Conservation (phyloP, 2,888 invertebrate species). For the Ernsta delagoae region DNA sequence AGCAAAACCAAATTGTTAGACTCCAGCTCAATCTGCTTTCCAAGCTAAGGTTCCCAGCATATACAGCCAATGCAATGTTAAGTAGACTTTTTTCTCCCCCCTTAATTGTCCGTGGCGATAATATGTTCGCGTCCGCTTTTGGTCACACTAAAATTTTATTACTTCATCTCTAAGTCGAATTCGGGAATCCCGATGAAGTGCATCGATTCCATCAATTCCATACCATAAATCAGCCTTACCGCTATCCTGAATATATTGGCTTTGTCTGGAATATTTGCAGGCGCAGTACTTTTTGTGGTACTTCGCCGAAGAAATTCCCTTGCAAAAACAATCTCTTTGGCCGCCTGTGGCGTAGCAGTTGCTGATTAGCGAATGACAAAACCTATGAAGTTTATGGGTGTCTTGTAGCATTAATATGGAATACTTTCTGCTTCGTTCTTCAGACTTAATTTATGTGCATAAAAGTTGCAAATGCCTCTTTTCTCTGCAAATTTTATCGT, state of each 20-base stretch:
- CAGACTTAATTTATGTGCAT: constrained; percentile 34
- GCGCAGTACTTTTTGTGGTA: constrained; percentile 30
- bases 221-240: constrained; percentile 36
- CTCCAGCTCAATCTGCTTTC: no score
- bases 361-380: constrained; percentile 38
- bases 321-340: constrained; percentile 21
- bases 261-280: constrained; percentile 35
- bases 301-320: constrained; percentile 34
- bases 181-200: constrained; percentile 37
- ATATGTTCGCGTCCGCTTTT: constrained; percentile 29
- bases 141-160: constrained; percentile 37
- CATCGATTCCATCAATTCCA: constrained; percentile 35
- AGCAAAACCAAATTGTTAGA: no score
- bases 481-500: constrained; percentile 18
- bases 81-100: constrained; percentile 22
- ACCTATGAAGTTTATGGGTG: constrained; percentile 37
- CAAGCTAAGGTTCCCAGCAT: constrained; percentile 8
- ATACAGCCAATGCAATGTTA: constrained; percentile 25
- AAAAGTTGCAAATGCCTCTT: constrained; percentile 8
- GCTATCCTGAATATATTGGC: constrained; percentile 36
- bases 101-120: constrained; percentile 31
- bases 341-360: constrained; percentile 36
- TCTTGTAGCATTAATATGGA: constrained; percentile 36
- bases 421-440: constrained; percentile 28
- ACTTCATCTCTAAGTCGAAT: constrained; percentile 38